Base-by-base conservation (phyloP, 2,888 invertebrate species). In the Torymus auratus region DNA sequence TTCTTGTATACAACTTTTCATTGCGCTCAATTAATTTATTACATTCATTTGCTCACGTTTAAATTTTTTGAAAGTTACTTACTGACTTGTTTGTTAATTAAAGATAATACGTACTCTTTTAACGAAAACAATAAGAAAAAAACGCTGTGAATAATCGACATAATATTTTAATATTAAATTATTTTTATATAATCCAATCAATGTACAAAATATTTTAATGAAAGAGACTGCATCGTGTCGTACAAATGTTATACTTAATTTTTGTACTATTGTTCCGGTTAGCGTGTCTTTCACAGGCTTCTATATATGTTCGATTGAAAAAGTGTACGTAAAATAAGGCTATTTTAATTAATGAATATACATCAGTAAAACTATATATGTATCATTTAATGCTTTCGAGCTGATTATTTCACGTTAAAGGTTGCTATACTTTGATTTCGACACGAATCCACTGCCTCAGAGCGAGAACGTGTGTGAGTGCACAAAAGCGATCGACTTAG, bases 201-300 rank as follows among this genome's bases (percentile, higher is more conserved):
- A 28, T 55, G 72, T 72, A 72, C 72, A 74, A 74, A 73, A 65
- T 65, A 74, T 74, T 65, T 74, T 65, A 50, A 71, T 61, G 61
- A 71, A 74, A 64, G 56, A 74, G 72, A 72, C 72, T 72, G 72
- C 62, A 72, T 62, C 23, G n/a, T 17, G n/a, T 55, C 62, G 72
- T 72, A 72, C 72, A 74, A 74, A 74, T 65, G 56, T 64, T 28
- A 41, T 41, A 41, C 41, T 41, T 41, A 41, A 41, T 41, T 41
- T 41, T 15, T 50, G 15, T 67, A 52, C 14, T 15, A 41, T 41
- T 41, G 28, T 64, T 15, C 11, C 4, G 15, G 41, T 15, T 11
- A 64, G 41, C n/a, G 12, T 62, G 14, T 23, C 41, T 64, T 20
- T 23, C 14, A 61, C 12, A 5, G 14, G 14, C 13, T 23, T 13